A percentile compares a stretch with the other conserved stretches of the same genome.
Evolutionary conservation across 37 sponge, comb jelly and placozoan genomes (phyloP).

Genomic region (Trichoplax adhaerens): DNA sequence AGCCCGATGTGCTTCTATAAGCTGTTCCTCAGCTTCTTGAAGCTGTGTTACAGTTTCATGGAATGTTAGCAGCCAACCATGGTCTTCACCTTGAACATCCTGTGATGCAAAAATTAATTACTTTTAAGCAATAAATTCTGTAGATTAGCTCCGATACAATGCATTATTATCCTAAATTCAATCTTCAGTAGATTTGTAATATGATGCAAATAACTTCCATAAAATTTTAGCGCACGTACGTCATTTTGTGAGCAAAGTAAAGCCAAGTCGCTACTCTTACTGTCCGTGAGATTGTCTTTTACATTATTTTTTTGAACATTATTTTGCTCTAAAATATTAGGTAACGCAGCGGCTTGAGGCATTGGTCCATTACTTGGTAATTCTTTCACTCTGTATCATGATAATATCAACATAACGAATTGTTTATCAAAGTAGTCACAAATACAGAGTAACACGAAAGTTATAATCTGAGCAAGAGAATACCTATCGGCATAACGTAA

Average conservation of each 20-base stretch:
- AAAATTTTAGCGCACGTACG: slow-evolving; percentile 15
- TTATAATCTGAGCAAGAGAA: neutral
- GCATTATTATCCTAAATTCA: neutral
- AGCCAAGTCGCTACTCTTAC: too few species aligned
- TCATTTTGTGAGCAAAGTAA: neutral
- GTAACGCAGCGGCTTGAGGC: slow-evolving; percentile 6
- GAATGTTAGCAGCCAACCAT: slow-evolving; percentile 51
- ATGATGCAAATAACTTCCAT: neutral
- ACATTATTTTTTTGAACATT: neutral
- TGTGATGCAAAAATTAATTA: neutral
- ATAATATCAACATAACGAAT: neutral
- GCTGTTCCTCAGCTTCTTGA: slow-evolving; percentile 65
- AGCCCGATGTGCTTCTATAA: slow-evolving; percentile 60
- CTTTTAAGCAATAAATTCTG: neutral
- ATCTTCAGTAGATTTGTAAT: neutral
- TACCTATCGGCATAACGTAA: slow-evolving; percentile 97
- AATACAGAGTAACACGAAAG: neutral
- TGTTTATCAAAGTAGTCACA: neutral
- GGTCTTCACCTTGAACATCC: slow-evolving; percentile 12
- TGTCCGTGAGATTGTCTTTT: too few species aligned
- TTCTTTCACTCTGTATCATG: neutral
- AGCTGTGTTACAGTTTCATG: slow-evolving; percentile 68
- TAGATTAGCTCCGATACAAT: neutral
- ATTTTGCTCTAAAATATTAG: neutral
- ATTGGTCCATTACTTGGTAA: slow-evolving; percentile 1